Evolutionary conservation across 2,888 invertebrate genomes (phyloP).

Genomic region (Watsonalla binaria): DNA sequence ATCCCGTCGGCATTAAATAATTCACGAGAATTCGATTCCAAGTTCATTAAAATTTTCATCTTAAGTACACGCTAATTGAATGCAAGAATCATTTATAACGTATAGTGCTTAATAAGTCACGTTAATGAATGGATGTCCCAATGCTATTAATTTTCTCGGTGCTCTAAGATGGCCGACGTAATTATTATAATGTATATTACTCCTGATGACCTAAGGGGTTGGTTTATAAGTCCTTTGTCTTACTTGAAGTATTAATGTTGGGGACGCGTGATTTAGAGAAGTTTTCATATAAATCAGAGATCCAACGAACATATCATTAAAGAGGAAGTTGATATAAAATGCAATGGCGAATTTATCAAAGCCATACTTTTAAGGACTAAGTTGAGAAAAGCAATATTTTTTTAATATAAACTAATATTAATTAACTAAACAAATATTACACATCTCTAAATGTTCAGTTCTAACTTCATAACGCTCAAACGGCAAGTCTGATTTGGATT

Average conservation of each 20-base stretch:
- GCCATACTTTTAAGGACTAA: too few relatives aligned
- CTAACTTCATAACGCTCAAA: too few relatives aligned
- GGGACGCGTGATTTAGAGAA: constrained; percentile 9
- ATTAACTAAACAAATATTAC: too few relatives aligned
- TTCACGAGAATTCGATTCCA: not conserved
- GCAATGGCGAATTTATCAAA: too few relatives aligned
- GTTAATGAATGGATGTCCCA: constrained; percentile 12
- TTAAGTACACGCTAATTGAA: not conserved
- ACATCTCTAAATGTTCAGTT: too few relatives aligned
- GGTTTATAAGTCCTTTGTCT: constrained; percentile 44
- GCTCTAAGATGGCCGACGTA: constrained; percentile 23
- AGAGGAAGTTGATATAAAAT: too few relatives aligned
- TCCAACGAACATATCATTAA: too few relatives aligned
- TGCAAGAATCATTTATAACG: not conserved
- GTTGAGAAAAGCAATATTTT: too few relatives aligned
- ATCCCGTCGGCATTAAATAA: not conserved
- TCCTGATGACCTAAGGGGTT: constrained; percentile 39
- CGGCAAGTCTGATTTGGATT: too few relatives aligned
- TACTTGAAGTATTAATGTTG: constrained; percentile 40
- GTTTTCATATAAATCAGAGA: too few relatives aligned
- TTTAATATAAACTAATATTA: too few relatives aligned
- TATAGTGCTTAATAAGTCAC: constrained; percentile 8
- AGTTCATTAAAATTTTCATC: not conserved
- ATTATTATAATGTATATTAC: constrained; percentile 46
- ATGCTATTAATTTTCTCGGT: constrained; percentile 19